These are phyloP conservation scores for Pachyuromys duprasi DNA, from an alignment of 2,797 vertebrate species.

Conservation along the genomic window DNA sequence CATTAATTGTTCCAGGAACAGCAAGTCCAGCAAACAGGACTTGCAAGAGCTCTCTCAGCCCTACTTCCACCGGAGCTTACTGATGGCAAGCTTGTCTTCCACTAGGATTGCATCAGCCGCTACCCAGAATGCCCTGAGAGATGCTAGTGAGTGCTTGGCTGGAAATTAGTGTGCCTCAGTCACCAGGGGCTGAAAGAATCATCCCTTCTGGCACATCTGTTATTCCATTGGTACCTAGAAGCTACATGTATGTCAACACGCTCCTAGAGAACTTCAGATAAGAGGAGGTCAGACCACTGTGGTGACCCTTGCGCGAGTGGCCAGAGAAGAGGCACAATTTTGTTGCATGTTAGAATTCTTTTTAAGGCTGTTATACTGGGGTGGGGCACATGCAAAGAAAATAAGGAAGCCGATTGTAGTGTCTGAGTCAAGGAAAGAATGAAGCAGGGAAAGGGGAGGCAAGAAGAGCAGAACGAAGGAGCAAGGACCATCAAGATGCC, in stretches of 20 bases:
- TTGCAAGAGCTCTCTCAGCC: background rate
- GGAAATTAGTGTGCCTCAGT: background rate
- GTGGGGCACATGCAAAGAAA: background rate
- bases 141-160: background rate
- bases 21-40: background rate
- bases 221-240: background rate
- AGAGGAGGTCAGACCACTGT: background rate
- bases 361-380: background rate
- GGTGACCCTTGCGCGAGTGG: background rate
- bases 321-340: background rate
- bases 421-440: background rate
- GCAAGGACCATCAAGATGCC: background rate
- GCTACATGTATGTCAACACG: background rate
- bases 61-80: background rate
- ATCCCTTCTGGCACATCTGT: background rate
- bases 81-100: background rate
- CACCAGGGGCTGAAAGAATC: background rate
- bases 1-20: background rate
- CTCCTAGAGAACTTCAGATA: background rate
- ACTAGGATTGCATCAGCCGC: background rate
- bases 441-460: background rate
- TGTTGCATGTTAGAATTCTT: background rate
- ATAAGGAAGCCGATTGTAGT: no score
- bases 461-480: no score
- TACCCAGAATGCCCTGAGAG: accelerated